These are phyloP conservation scores for Ceratothoa steindachneri DNA, from an alignment of 2,888 invertebrate genomes.

Conservation along the genomic window DNA sequence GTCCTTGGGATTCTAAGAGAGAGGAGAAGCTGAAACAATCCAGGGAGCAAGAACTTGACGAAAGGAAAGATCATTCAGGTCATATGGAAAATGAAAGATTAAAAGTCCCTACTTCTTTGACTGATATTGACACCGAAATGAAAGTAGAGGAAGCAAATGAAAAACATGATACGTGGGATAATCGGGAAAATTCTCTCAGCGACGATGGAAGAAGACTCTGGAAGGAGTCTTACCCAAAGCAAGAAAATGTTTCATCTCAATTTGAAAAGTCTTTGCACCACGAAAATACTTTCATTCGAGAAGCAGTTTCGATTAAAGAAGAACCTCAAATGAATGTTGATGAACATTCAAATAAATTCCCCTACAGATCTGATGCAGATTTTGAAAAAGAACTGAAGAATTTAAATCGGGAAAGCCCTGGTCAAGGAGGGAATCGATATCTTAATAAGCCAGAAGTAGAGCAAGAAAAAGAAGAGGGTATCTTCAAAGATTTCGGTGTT, in stretches of 20 bases:
- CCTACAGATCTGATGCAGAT: not conserved
- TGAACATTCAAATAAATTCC: not conserved
- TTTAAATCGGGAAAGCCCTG: not conserved
- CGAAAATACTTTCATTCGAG: not conserved
- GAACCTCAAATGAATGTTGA: not conserved
- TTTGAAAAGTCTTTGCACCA: not conserved
- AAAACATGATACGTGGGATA: slow-evolving; percentile 26
- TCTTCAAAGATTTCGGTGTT: not conserved
- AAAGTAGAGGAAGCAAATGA: not conserved
- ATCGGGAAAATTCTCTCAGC: not conserved
- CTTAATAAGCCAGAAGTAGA: not conserved
- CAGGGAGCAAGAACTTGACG: not conserved
- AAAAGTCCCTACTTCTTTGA: not conserved
- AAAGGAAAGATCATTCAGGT: not conserved
- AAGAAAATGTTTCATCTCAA: not conserved
- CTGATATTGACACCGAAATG: not conserved
- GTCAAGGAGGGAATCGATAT: not conserved
- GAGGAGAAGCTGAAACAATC: slow-evolving; percentile 11
- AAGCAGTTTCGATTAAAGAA: slow-evolving; percentile 1
- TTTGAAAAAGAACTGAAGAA: not conserved
- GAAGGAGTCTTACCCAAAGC: not conserved
- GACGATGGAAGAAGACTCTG: not conserved
- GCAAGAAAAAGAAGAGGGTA: not conserved
- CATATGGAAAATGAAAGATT: not conserved
- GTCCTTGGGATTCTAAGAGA: slow-evolving; percentile 38